Conservation (phyloP, 2,113 vertebrate genomes). For the Cebus imitator region DNA sequence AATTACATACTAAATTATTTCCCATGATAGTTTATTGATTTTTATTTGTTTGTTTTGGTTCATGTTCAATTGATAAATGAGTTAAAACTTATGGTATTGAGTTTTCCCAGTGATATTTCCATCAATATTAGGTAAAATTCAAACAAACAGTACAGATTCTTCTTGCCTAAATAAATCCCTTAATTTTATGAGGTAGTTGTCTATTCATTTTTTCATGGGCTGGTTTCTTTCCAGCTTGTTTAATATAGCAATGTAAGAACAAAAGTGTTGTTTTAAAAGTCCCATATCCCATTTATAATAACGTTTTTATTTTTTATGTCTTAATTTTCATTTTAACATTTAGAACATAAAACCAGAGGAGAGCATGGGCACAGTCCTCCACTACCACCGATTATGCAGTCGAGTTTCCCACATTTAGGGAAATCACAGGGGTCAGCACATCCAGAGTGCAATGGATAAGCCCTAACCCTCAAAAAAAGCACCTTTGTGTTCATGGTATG, state of each 20-base stretch:
- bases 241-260: not conserved
- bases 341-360: too few species aligned
- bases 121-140: conserved; percentile 8
- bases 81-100: conserved; percentile 10
- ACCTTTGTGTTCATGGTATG: too few species aligned
- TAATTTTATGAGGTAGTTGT: not conserved
- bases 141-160: not conserved
- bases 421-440: too few species aligned
- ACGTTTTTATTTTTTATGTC: not conserved
- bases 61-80: conserved; percentile 10
- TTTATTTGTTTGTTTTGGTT: not conserved
- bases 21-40: conserved; percentile 16
- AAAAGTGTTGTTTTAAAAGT: not conserved
- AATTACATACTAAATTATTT: conserved; percentile 17
- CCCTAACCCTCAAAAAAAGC: too few species aligned
- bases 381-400: too few species aligned
- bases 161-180: fast-evolving
- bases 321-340: too few species aligned
- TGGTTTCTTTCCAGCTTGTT: not conserved
- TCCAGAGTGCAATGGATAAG: too few species aligned
- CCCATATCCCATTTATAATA: not conserved
- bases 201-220: not conserved
- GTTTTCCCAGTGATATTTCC: conserved; percentile 17
- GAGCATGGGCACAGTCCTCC: too few species aligned
- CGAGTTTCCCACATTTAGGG: too few species aligned